phyloP scores from a whole-genome alignment of 1,140 invertebrate species.

The Ridgeia piscesae region DNA sequence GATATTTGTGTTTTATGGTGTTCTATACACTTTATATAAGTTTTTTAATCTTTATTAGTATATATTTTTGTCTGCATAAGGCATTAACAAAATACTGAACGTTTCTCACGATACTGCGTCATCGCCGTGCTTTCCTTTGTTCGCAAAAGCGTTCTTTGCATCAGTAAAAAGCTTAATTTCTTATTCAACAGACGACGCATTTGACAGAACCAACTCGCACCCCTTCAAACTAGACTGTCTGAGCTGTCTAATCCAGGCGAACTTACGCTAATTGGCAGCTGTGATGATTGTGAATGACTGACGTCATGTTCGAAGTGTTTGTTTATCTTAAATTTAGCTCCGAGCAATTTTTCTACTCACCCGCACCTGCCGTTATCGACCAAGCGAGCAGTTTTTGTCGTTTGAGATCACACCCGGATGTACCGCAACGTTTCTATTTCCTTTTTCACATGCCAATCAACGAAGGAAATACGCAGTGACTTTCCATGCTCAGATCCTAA shows the following conservation, averaged over 20 bases:
- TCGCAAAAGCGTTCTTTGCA: neutral
- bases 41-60: neutral
- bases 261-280: neutral
- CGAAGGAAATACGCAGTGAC: neutral
- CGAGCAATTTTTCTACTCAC: neutral
- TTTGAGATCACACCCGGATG: neutral
- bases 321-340: neutral
- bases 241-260: neutral
- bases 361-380: neutral
- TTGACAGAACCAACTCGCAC: neutral
- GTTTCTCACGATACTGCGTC: neutral
- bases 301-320: neutral
- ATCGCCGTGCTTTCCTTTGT: neutral
- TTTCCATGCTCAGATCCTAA: neutral
- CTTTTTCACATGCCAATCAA: neutral
- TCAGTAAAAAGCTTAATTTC: neutral
- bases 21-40: neutral
- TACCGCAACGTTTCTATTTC: neutral
- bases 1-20: neutral
- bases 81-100: neutral
- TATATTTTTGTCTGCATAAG: neutral
- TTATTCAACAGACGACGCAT: neutral
- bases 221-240: neutral
- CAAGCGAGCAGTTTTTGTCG: neutral
- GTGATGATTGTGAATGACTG: neutral